Evolutionary conservation across 1,140 invertebrate species (phyloP), one percentile per base, ranked within the genome.

Genomic region (Stenopsyche tienmushanensis): DNA sequence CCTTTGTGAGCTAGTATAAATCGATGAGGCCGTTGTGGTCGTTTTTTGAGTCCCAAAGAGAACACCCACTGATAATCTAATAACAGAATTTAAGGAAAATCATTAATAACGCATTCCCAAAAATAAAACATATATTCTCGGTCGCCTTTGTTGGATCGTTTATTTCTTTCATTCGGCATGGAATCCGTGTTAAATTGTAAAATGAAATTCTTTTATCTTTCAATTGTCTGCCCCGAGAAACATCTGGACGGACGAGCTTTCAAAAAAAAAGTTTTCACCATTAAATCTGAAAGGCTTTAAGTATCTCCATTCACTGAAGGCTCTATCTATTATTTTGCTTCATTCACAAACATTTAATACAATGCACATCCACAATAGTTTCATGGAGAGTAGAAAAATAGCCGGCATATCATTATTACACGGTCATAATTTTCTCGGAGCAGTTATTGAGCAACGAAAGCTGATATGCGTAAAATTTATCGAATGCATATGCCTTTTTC

Each of bases 61-160:
- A 73, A 67, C 72, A 71, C 70, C 75, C 62, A 74, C 72, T 74
- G 74, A 72, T 75, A 78, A 78, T 76, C 72, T 75, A 77, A 79
- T 77, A 78, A 79, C 77, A 72, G 73, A 74, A 76, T 77, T 77
- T 77, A 74, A 76, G 77, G 76, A 76, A 74, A 65, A 71, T 69
- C 73, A 78, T 77, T 76, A 77, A 77, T 75, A 75, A 76, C 63
- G 63, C 54, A 65, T 64, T 62, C 64, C 50, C 53, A 50, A 54
- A 65, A 62, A 64, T 57, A 63, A 64, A 60, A 58, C 49, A 52
- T 53, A 23, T 53, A 45, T 50, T 23, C n/a, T 25, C 47, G n/a
- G 47, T 41, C 17, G 18, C 62, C 62, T 65, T 65, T 69, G 63
- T 65, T 58, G 49, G 42, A 47, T 41, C 20, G 50, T 44, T 57